Evolutionary conservation across 2,113 vertebrate genomes (phyloP), one percentile per base, ranked within the genome.

Genomic region (Jacana jacana): DNA sequence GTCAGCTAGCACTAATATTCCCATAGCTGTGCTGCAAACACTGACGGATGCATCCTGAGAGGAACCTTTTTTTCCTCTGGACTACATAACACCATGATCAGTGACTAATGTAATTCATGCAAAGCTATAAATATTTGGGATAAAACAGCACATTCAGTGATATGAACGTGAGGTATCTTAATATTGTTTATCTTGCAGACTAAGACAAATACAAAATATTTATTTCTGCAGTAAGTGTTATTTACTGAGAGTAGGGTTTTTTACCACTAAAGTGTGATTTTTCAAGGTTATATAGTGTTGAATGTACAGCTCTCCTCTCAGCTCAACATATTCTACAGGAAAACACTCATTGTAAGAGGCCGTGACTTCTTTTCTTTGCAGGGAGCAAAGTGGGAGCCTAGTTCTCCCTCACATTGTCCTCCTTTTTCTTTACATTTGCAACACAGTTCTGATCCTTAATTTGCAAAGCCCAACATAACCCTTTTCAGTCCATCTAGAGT

Each of bases 41-140:
- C 2, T 27, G 7, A 18, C 8, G 0, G 0, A 23, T 9, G n/a
- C 55, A 79, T 46, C 51, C 70, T 17, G 40, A 76, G 51, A 35
- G 66, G 48, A 82, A 46, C 55, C 44, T 78, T 14, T 60, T 17
- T 60, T 44, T 76, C 70, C 58, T 55, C 37, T 42, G 46, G n/a
- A 57, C 30, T 24, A 2, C 1, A 2, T 81, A 60, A 31, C 14
- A 27, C 60, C 10, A 27, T 54, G 37, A 55, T 35, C 30, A 49
- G 28, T 30, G 60, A 70, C 81, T 70, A n/a, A 49, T 52, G 10
- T 24, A 71, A 87, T 66, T 81, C 30, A 66, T 57, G 28, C 11
- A 25, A 61, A 40, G 27, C 28, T 73, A 39, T 70, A 35, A 12
- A 15, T 69, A 83, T 70, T 46, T 18, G 16, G 49, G 39, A 31